phyloP scores from a whole-genome alignment of 2,797 vertebrate genomes.

The Malacoctenus gilli region DNA sequence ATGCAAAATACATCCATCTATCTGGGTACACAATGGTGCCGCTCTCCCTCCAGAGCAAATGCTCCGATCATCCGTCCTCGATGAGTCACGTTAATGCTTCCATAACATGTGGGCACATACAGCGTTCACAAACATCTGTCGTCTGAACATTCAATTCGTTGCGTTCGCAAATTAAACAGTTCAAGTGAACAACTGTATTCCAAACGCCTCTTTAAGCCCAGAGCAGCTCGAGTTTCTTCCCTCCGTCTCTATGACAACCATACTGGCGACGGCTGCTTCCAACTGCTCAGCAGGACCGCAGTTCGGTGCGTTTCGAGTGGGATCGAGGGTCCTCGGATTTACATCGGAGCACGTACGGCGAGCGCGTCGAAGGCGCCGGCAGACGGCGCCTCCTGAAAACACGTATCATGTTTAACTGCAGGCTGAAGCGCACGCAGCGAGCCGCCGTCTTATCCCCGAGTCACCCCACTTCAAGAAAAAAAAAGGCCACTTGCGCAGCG shows the following conservation, averaged over 20 bases:
- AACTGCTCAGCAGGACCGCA: conserved; percentile 35
- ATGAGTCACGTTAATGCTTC: background rate
- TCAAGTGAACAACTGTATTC: conserved; percentile 24
- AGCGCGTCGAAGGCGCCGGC: conserved; percentile 28
- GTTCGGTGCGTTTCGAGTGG: conserved; percentile 39
- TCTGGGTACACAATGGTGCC: conserved; percentile 4
- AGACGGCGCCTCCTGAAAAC: conserved; percentile 39
- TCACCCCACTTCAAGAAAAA: conserved; percentile 42
- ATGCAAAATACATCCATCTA: background rate
- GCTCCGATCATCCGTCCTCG: background rate
- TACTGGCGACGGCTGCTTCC: conserved; percentile 31
- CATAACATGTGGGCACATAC: background rate
- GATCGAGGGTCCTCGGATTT: conserved; percentile 25
- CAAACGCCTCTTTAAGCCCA: conserved; percentile 15
- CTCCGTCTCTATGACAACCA: conserved; percentile 64
- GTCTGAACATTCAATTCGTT: no score
- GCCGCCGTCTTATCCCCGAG: conserved; percentile 32
- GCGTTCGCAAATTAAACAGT: no score
- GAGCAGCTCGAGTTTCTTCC: conserved; percentile 38
- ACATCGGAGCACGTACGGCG: conserved; percentile 12
- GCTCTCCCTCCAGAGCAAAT: background rate
- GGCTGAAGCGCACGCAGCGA: background rate
- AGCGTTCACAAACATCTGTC: no score
- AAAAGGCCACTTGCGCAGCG: conserved; percentile 30
- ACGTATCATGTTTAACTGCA: conserved; percentile 52